phyloP scores from a whole-genome alignment of 2,797 vertebrate species.

The Vireo griseus region DNA sequence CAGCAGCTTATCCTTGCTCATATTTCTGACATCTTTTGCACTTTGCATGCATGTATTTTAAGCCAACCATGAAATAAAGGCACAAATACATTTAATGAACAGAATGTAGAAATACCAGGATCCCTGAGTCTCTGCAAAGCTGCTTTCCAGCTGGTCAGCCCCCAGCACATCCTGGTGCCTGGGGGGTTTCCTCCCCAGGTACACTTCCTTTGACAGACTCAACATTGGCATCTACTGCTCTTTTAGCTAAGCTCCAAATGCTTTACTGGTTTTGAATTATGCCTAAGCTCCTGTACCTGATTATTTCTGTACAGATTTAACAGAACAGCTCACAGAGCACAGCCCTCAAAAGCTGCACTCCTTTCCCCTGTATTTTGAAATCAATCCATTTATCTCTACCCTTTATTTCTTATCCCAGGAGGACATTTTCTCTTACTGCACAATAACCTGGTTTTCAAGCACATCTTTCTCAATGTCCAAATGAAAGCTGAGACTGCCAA shows the following conservation, averaged over 20 bases:
- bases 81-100: background rate
- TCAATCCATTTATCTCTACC: background rate
- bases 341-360: background rate
- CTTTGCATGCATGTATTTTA: background rate
- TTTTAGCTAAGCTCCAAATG: background rate
- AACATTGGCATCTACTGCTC: background rate
- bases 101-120: background rate
- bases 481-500: background rate
- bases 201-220: background rate
- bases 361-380: background rate
- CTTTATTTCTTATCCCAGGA: background rate
- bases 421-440: background rate
- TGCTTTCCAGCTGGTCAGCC: background rate
- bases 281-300: background rate
- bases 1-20: background rate
- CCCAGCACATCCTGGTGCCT: fast-evolving
- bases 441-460: background rate
- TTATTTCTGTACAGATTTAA: background rate
- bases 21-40: background rate
- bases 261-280: background rate
- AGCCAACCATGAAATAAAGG: background rate
- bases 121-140: background rate
- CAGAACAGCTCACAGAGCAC: background rate
- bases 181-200: background rate
- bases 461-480: background rate